Evolutionary conservation across 2,113 vertebrate genomes (phyloP), one percentile per base, ranked within the genome.

Genomic region (Guaruba guarouba): DNA sequence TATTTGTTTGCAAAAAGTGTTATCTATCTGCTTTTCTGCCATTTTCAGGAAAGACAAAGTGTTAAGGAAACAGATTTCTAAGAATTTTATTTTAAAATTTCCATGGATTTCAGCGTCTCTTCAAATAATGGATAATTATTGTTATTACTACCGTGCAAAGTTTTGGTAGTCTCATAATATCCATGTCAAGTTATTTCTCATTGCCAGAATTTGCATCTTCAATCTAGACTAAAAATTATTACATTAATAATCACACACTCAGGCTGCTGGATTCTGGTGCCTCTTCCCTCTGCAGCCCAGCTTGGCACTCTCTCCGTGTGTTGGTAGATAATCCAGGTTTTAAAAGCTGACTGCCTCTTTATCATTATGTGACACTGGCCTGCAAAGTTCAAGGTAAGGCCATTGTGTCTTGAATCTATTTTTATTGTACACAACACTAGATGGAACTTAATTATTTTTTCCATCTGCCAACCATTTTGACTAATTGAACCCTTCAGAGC

Each of bases 391-490:
- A 97, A 96, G 96, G 96, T 94, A 92, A 94, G 95, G 95, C 96
- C 91, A 95, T 91, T 95, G 93, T 93, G 88, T 82, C 95, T 96
- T 92, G 16, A 69, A 67, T 87, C 96, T 97, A 97, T 97, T 96
- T 97, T 96, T 96, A 69, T 69, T 92, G 91, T 93, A 82, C 66
- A 94, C 95, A 97, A 95, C 95, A 95, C 62, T 94, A 41, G 80
- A 96, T 94, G 66, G 90, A 91, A 91, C 78, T 96, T 94, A 66
- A 95, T 96, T 96, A 93, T 96, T 95, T 96, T 97, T 96, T 95
- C 92, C 96, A 96, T 97, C 96, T 97, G 96, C 93, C 96, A 97
- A 95, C 93, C 88, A 89, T 96, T 97, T 96, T 96, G 88, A 97
- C 93, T 97, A 95, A 97, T 96, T 97, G 96, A 96, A 94, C 88